phyloP scores from a whole-genome alignment of 2,797 vertebrate genomes.

The Perodicticus potto region DNA sequence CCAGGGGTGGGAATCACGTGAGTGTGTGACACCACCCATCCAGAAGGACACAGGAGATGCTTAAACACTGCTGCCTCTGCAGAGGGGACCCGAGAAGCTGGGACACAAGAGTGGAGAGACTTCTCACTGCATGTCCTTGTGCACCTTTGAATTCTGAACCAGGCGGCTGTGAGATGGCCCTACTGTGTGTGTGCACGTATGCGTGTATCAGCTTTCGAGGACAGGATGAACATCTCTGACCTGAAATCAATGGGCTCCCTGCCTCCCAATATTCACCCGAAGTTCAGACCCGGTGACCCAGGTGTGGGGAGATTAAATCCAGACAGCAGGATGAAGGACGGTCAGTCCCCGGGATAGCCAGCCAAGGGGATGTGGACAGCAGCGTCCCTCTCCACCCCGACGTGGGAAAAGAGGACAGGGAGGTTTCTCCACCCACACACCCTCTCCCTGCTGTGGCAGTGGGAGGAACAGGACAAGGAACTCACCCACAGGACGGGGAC shows the following conservation, averaged over 20 bases:
- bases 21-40: neutral
- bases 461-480: neutral
- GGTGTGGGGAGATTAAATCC: neutral
- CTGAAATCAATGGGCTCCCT: neutral
- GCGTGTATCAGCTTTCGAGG: neutral
- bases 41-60: neutral
- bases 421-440: neutral
- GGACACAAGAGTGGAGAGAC: neutral
- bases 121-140: neutral
- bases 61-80: neutral
- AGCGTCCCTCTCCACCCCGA: neutral
- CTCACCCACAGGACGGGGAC: neutral
- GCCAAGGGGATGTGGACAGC: neutral
- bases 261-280: neutral
- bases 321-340: neutral
- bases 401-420: neutral
- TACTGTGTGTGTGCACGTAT: accelerated
- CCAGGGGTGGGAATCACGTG: neutral
- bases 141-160: neutral
- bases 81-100: neutral
- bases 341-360: neutral
- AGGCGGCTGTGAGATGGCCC: neutral
- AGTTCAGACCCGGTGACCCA: neutral
- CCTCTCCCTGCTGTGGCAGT: neutral
- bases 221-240: neutral